phyloP scores from a whole-genome alignment of 2,888 invertebrate species.

The Andrena trimmerana region DNA sequence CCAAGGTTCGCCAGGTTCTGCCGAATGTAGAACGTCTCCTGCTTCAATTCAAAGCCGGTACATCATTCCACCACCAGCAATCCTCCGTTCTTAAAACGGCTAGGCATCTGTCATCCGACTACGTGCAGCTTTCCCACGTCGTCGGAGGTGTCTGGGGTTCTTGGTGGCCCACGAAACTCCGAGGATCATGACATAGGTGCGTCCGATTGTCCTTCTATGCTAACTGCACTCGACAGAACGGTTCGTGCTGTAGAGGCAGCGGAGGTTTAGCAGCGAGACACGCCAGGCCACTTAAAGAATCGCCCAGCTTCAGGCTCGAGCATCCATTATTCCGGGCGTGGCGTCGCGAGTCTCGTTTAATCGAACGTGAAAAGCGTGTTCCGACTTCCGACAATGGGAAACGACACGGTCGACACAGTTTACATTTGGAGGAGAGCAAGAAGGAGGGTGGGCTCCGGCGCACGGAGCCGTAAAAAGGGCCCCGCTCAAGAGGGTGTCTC shows the following conservation, averaged over 20 bases:
- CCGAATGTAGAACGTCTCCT: conserved; percentile 10
- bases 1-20: conserved; percentile 1
- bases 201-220: too few relatives aligned
- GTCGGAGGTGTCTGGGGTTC: too few relatives aligned
- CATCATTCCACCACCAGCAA: background rate
- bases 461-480: conserved; percentile 19
- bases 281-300: conserved; percentile 20
- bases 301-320: conserved; percentile 4
- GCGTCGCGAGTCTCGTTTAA: conserved; percentile 29
- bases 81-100: background rate
- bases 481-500: background rate
- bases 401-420: conserved; percentile 38
- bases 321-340: conserved; percentile 36
- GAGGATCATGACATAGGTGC: too few relatives aligned
- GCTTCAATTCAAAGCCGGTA: conserved; percentile 3
- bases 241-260: background rate
- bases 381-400: conserved; percentile 47
- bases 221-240: background rate
- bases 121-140: too few relatives aligned
- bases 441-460: too few relatives aligned
- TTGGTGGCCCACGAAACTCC: too few relatives aligned
- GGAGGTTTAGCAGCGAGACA: conserved; percentile 10
- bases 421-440: conserved; percentile 8
- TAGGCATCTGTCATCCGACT: background rate
- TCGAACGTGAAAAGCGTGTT: conserved; percentile 49